phyloP scores from a whole-genome alignment of 2,113 vertebrate genomes.

The Syngnathus floridae region DNA sequence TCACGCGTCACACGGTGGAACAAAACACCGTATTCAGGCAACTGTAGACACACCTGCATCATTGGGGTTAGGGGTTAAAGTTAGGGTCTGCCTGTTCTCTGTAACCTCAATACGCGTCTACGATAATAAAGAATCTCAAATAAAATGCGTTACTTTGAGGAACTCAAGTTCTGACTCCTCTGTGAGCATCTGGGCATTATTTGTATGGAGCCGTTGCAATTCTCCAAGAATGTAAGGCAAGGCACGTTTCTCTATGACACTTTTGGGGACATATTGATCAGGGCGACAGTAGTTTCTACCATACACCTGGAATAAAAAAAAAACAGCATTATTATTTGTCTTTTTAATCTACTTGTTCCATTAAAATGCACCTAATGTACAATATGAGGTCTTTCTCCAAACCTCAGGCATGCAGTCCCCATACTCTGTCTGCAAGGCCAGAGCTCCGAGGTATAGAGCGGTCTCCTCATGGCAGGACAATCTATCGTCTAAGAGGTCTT shows the following conservation, averaged over 20 bases:
- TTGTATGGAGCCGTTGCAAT: slow-evolving; percentile 72
- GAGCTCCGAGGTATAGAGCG: slow-evolving; percentile 74
- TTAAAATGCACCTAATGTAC: neutral
- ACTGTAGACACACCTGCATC: slow-evolving; percentile 76
- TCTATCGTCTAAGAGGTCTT: slow-evolving; percentile 81
- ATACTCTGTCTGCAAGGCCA: slow-evolving; percentile 82
- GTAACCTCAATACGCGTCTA: too few species aligned
- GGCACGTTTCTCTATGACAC: slow-evolving; percentile 78
- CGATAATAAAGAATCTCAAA: neutral
- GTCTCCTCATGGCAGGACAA: slow-evolving; percentile 77
- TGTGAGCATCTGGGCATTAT: slow-evolving; percentile 65
- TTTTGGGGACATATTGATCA: slow-evolving; percentile 80
- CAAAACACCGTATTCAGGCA: slow-evolving; percentile 82
- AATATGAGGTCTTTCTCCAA: neutral
- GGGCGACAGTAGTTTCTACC: slow-evolving; percentile 76
- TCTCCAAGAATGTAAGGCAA: slow-evolving; percentile 68
- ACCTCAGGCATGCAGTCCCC: slow-evolving; percentile 79
- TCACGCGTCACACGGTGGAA: slow-evolving; percentile 73
- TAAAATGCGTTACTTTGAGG: slow-evolving; percentile 70
- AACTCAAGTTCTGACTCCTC: slow-evolving; percentile 83
- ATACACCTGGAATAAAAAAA: slow-evolving; percentile 58
- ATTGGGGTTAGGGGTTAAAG: too few species aligned
- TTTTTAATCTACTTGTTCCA: neutral
- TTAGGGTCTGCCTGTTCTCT: too few species aligned
- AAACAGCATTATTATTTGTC: neutral